Evolutionary conservation across 2,113 vertebrate species (phyloP), one percentile per base, ranked within the genome.

Genomic region (Esox niger): DNA sequence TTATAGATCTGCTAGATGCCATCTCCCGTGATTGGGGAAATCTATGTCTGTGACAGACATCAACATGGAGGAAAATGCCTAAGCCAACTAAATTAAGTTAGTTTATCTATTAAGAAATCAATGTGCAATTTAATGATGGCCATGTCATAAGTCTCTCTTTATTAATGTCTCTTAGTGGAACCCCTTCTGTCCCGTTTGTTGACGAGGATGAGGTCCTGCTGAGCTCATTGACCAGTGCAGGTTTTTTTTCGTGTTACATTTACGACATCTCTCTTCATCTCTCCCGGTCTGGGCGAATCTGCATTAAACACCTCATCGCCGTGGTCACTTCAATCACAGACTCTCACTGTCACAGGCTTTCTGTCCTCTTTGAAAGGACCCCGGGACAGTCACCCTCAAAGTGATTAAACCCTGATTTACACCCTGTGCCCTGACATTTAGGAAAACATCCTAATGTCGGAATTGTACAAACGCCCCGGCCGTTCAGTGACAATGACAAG

Each of bases 401-500:
- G 33, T 20, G 29, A 32, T 29, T 26, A 32, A 20, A 17, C 21
- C 11, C 38, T 69, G 11, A 69, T 70, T 55, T 55, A 55, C 17
- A 38, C 13, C 67, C 17, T n/a, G n/a, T 10, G 54, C 20, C 58
- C 62, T 62, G 46, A 7, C 13, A 65, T 33, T 58, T 67, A 30
- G 61, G 55, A 77, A 82, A 84, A 87, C 77, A 75, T 76, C 70
- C 73, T 33, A 8, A 70, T 7, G 58, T 74, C 69, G 69, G 66
- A 74, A 64, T 69, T 55, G 47, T 59, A 69, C 61, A 54, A 69
- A 58, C 29, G 21, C 52, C 6, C n/a, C n/a, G 13, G 65, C 66
- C 30, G 56, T 54, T 59, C 65, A 9, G 55, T 43, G 49, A 64
- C 66, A 74, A 82, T 21, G 78, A 79, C 58, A 63, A 78, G 66